Evolutionary conservation across 2,113 vertebrate species (phyloP), one percentile per base, ranked within the genome.

Genomic region (Montifringilla adamsi): DNA sequence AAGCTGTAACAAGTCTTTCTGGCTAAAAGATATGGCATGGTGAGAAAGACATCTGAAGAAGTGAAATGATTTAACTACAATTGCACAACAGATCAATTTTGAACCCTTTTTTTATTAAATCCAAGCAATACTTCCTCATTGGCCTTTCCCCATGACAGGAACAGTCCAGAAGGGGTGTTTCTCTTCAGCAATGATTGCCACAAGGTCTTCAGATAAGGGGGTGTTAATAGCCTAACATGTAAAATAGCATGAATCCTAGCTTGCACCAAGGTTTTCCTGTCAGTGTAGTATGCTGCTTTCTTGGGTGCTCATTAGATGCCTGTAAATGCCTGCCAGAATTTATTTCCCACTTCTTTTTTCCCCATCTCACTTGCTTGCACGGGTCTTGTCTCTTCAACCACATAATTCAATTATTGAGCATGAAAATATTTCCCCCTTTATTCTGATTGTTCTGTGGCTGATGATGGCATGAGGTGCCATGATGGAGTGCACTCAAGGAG

Each of bases 401-500:
- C 66, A 31, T 92, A 94, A 96, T 95, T 86, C 83, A 96, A 95
- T 96, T 93, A 95, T 4, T 81, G 58, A 93, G 58, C 79, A 78
- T 64, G 80, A 95, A 95, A 95, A 94, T 91, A 92, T 95, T 95
- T 93, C 66, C 79, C 68, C 60, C 72, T 90, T 63, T 67, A 77
- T 90, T 92, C 86, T 94, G 88, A 89, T 94, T 90, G 90, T 96
- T 93, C 64, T 52, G 39, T 81, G 86, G 68, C 60, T 90, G 90
- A 64, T 74, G 85, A 60, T 75, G 49, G 56, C 80, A 50, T 47
- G 70, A 97, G 97, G 33, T 91, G 70, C 75, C 88, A 89, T 91
- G 90, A 94, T 90, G 69, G 82, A 94, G 89, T 87, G 84, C 70
- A 90, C 83, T 96, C 88, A 87, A 94, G 68, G 82, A 96, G 87